Conservation (phyloP, 2,113 vertebrate species). For the Dendrocopos noguchii region DNA sequence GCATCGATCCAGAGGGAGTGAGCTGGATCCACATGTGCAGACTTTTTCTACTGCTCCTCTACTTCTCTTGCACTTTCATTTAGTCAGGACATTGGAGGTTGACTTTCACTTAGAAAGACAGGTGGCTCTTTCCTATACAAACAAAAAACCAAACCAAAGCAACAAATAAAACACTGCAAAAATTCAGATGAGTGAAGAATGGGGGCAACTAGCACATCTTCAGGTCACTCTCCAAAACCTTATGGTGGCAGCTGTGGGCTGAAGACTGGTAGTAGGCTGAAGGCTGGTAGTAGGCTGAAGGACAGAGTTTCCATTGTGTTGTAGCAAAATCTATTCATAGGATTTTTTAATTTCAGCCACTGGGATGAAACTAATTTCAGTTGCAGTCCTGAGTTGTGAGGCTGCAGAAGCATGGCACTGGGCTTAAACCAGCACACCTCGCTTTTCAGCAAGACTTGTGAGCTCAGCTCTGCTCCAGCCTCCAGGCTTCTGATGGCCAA, state of each 20-base stretch:
- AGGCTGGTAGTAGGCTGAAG: neutral
- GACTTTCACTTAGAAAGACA: neutral
- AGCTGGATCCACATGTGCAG: rapidly evolving
- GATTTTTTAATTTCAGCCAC: neutral
- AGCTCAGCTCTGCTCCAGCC: neutral
- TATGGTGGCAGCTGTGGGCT: neutral
- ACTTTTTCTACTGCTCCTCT: neutral
- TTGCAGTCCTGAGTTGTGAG: neutral
- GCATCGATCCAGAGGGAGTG: rapidly evolving
- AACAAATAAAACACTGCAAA: neutral
- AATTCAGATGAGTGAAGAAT: neutral
- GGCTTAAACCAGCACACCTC: neutral
- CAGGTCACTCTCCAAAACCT: neutral
- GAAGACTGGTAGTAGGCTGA: neutral
- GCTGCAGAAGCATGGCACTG: neutral
- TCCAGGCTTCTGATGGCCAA: rapidly evolving
- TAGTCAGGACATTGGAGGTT: neutral
- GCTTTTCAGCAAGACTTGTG: neutral
- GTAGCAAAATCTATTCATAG: neutral
- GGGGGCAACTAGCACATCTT: neutral
- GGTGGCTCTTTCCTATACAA: neutral
- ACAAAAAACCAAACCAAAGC: neutral
- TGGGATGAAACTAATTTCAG: neutral
- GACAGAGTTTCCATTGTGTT: neutral
- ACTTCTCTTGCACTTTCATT: neutral